phyloP scores from a whole-genome alignment of 2,113 vertebrate genomes.

The Garra rufa region DNA sequence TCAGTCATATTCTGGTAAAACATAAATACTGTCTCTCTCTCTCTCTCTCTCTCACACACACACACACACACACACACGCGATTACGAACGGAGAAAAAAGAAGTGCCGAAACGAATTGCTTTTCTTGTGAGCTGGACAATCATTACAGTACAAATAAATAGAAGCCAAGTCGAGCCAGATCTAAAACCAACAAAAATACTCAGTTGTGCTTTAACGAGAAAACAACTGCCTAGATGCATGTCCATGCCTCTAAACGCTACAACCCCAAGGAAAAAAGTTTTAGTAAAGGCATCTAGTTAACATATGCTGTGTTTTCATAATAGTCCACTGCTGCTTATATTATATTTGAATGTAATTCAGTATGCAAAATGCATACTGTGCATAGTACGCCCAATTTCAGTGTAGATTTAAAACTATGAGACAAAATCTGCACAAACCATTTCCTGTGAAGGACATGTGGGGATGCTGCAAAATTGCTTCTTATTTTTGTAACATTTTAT shows the following conservation, averaged over 20 bases:
- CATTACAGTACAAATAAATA: constrained; percentile 39
- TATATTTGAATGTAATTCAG: constrained; percentile 3
- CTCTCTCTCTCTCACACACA: not conserved
- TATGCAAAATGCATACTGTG: not conserved
- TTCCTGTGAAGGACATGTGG: not conserved
- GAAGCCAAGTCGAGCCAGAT: not conserved
- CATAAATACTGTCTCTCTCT: not conserved
- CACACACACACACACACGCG: not conserved
- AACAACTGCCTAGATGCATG: not conserved
- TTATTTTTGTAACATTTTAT: not conserved
- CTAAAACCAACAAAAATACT: constrained; percentile 22
- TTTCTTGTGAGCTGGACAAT: constrained; percentile 53
- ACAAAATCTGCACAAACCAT: not conserved
- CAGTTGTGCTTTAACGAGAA: constrained; percentile 28
- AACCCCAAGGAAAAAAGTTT: not conserved
- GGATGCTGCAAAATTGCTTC: not conserved
- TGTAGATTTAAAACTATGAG: not conserved
- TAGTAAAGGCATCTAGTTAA: not conserved
- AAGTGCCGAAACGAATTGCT: constrained; percentile 37
- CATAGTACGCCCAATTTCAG: not conserved
- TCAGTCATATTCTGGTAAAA: constrained; percentile 23
- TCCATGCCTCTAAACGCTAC: constrained; percentile 16
- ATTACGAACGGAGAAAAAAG: not conserved
- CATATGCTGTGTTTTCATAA: not conserved
- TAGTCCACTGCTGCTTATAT: not conserved